These are phyloP conservation scores for Benthosema pterotum DNA, from an alignment of 2,797 vertebrate species.

Conservation along the genomic window DNA sequence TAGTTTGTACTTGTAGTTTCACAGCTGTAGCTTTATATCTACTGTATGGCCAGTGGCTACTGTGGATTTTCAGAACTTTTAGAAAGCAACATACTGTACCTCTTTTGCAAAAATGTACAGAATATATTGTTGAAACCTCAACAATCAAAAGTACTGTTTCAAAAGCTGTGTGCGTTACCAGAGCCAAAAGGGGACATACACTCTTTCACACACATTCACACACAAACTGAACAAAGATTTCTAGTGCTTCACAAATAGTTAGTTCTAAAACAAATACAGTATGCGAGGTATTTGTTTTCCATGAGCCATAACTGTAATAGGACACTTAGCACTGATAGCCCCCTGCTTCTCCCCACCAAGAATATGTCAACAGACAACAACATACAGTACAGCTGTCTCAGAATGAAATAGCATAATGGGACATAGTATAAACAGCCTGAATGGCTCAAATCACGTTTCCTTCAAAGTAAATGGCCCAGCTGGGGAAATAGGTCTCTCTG, in stretches of 20 bases:
- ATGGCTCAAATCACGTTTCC: constrained; percentile 6
- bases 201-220: no score
- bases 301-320: not conserved
- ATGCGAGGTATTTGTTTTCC: not conserved
- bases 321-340: constrained; percentile 1
- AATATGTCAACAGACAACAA: not conserved
- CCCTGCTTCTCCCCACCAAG: not conserved
- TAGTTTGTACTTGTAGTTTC: no score
- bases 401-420: not conserved
- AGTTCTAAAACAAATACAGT: not conserved
- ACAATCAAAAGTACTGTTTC: no score
- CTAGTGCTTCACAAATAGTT: no score
- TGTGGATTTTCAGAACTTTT: no score
- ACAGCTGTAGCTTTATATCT: no score
- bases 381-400: not conserved
- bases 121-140: not conserved
- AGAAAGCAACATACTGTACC: no score
- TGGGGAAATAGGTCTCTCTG: constrained; percentile 10
- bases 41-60: no score
- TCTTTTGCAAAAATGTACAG: no score
- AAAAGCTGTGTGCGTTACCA: no score
- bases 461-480: constrained; percentile 4
- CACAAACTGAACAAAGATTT: no score
- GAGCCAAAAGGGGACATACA: no score
- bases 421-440: not conserved